Base-by-base conservation (phyloP, 2,888 invertebrate species). In the Lycocerus yunnanus region DNA sequence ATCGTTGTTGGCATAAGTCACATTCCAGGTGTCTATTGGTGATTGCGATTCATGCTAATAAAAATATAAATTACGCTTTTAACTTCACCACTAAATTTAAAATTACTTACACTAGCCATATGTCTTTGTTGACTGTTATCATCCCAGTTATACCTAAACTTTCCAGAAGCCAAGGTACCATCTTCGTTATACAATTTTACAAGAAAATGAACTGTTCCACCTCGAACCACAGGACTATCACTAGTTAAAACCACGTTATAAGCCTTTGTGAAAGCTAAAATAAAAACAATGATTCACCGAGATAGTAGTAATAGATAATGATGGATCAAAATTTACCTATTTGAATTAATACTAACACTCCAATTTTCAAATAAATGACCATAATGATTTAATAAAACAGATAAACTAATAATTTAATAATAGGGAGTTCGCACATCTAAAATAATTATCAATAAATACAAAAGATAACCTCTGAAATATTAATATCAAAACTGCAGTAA, bases 221-320 rank as follows among this genome's bases (percentile, higher is more conserved):
- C 95, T 70, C 91, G 87, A 14, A 95, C 91, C n/a, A 92, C 90
- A 66, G 93, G 92, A 9, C 92, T 92, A 85, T 93, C 90, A 77
- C 90, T 90, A 11, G 87, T 87, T 77, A 95, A 84, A 71, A 86
- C 85, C 65, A 93, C 88, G 78, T 83, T 74, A 78, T 88, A 88
- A 60, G 81, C 66, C 15, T 66, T 68, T 15, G 27, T 68, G 58
- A 43, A 13, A 15, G n/a, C 59, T 72, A 58, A 11, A 69, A 69
- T 13, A 8, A 58, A 20, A 43, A 43, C 43, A 60, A 60, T 15
- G 60, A 60, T 21, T 24, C 43, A 43, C 21, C 14, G 10, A 10
- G 21, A 15, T 20, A 21, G 8, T 14, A n/a, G 10, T 60, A 58
- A 20, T 15, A 59, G 6, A 24, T 60, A 69, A 69, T 14, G 10